Base-by-base conservation (phyloP, 2,113 vertebrate species). In the Argyrosomus japonicus region DNA sequence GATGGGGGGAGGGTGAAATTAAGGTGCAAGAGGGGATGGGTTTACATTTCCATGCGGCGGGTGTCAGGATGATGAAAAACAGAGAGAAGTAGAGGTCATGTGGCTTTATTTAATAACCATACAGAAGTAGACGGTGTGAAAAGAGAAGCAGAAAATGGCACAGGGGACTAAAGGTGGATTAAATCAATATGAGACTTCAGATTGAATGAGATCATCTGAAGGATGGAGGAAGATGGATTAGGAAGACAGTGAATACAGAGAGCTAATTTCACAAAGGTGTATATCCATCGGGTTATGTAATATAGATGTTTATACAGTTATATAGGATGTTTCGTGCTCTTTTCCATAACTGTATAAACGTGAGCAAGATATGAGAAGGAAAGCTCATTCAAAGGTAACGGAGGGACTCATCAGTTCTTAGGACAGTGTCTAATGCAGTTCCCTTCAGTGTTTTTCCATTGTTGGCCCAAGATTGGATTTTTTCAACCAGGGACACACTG, bases 1-100 rank as follows among this genome's bases (percentile, higher is more conserved):
- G 1, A 11, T 56, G 86, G 77, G 72, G 72, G 85, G 81, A 63
- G 68, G 88, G 70, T 17, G 60, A 51, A 54, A 64, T 60, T 25
- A 53, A 81, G 68, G 57, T 74, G 75, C 14, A 60, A 12, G 18
- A 51, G 10, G 43, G 29, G 58, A 64, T 63, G 43, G 50, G 10
- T 54, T 58, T 60, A 25, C 9, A 68, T 81, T 47, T 18, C 53
- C 40, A 73, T 73, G 43, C 14, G 3, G 57, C 56, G 74, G 27
- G 12, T 25, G 40, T 69, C 21, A 51, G 25, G 32, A 29, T 47
- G 17, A 74, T 57, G 68, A 73, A 82, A 81, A 60, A 56, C 19
- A 68, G 40, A 75, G 19, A 29, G 56, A 57, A n/a, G 54, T 23
- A 36, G 27, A 74, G 72, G 73, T 70, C 40, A 67, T 12, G 19